A percentile compares a stretch with the other conserved stretches of the same genome.
These are phyloP conservation scores for Lamellibrachia luymesi DNA, from an alignment of 1,140 invertebrate genomes.

Conservation along the genomic window DNA sequence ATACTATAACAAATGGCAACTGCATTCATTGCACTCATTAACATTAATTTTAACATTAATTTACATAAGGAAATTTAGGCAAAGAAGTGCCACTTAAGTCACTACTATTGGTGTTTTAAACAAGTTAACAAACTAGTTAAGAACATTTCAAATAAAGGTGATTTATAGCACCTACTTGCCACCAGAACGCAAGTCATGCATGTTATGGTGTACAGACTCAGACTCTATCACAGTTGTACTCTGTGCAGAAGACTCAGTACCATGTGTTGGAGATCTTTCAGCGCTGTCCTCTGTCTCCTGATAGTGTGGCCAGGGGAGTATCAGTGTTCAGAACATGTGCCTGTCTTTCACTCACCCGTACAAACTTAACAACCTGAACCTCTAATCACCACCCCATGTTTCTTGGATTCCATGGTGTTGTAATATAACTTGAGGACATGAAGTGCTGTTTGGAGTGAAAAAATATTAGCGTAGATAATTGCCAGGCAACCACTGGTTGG, in stretches of 20 bases:
- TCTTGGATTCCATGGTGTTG: neutral
- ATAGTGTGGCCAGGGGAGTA: neutral
- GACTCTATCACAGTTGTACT: neutral
- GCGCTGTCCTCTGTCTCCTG: neutral
- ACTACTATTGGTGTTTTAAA: neutral
- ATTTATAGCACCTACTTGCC: neutral
- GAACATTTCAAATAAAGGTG: neutral
- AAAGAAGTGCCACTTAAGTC: neutral
- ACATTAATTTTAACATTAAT: neutral
- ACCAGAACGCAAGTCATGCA: neutral
- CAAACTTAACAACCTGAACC: neutral
- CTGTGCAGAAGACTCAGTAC: neutral
- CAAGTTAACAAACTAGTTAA: neutral
- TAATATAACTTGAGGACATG: neutral
- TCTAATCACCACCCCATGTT: neutral
- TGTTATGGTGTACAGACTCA: no score
- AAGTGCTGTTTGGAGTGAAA: neutral
- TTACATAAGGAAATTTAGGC: neutral
- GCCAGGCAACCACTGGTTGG: neutral
- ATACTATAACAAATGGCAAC: neutral
- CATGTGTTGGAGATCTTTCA: neutral
- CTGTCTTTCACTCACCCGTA: neutral
- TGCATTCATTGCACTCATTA: neutral
- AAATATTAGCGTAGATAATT: neutral
- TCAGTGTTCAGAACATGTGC: neutral